Evolutionary conservation across 2,113 vertebrate genomes (phyloP).

Genomic region (Ascaphus truei): DNA sequence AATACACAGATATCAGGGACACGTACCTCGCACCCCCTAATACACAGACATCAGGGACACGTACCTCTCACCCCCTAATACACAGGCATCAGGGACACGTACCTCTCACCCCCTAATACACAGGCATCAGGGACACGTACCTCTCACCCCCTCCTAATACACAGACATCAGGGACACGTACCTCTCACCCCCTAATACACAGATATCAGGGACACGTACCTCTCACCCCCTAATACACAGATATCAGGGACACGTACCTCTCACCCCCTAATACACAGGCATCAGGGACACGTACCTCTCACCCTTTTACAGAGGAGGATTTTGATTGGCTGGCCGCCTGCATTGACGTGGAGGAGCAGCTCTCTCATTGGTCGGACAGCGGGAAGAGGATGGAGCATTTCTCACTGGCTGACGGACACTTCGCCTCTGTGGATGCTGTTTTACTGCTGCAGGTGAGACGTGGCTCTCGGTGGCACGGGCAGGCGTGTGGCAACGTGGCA

Average conservation of each 20-base stretch:
- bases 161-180: not conserved
- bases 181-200: not conserved
- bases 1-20: not conserved
- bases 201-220: not conserved
- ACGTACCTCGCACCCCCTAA: not conserved
- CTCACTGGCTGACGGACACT: constrained; percentile 73
- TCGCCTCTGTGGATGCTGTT: constrained; percentile 76
- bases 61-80: not conserved
- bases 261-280: no score
- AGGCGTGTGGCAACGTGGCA: not conserved
- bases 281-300: not conserved
- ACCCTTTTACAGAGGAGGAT: constrained; percentile 49
- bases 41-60: no score
- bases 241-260: no score
- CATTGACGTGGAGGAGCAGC: constrained; percentile 81
- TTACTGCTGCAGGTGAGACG: constrained; percentile 71
- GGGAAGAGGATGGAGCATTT: constrained; percentile 63
- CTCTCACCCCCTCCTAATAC: not conserved
- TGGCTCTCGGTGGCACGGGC: not conserved
- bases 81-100: not conserved
- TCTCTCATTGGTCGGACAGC: constrained; percentile 66
- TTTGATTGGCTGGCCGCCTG: constrained; percentile 81
- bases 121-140: not conserved
- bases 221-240: no score
- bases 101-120: not conserved